phyloP scores from a whole-genome alignment of 1,140 invertebrate species.

The Tetramorium alpestre region DNA sequence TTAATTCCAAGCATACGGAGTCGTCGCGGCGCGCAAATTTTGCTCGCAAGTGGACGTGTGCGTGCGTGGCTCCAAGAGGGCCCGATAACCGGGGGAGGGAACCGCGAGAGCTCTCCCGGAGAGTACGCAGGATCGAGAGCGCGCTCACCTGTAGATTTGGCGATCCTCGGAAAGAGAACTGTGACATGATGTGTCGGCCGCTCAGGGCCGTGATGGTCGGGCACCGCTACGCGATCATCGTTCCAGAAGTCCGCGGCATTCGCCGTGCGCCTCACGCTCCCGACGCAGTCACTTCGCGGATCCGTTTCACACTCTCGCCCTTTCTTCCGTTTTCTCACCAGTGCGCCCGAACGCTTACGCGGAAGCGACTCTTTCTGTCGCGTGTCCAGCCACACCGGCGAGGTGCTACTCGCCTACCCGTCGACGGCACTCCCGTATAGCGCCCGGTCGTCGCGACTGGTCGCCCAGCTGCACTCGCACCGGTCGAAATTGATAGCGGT shows the following conservation, averaged over 20 bases:
- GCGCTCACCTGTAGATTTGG: constrained; percentile 88
- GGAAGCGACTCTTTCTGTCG: constrained; percentile 10
- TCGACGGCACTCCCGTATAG: constrained; percentile 25
- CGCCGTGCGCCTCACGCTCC: constrained; percentile 2
- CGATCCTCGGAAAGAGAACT: constrained; percentile 89
- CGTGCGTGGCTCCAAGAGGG: neutral
- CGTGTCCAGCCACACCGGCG: constrained; percentile 19
- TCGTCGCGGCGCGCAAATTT: neutral
- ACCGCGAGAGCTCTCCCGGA: neutral
- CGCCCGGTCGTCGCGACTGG: constrained; percentile 54
- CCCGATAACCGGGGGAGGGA: neutral
- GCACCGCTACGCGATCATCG: constrained; percentile 84
- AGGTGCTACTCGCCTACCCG: constrained; percentile 35
- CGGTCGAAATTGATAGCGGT: constrained; percentile 29
- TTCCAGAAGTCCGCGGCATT: constrained; percentile 69
- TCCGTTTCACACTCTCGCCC: constrained; percentile 63
- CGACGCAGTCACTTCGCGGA: constrained; percentile 54
- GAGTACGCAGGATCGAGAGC: constrained; percentile 11
- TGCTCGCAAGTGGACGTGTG: neutral
- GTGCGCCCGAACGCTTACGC: neutral
- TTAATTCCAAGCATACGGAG: neutral
- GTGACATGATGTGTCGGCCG: constrained; percentile 89
- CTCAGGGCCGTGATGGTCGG: constrained; percentile 84
- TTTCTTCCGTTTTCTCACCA: constrained; percentile 7
- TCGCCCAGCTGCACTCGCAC: constrained; percentile 30